Conservation (phyloP, 2,888 invertebrate species). For the Adelphocoris suturalis region DNA sequence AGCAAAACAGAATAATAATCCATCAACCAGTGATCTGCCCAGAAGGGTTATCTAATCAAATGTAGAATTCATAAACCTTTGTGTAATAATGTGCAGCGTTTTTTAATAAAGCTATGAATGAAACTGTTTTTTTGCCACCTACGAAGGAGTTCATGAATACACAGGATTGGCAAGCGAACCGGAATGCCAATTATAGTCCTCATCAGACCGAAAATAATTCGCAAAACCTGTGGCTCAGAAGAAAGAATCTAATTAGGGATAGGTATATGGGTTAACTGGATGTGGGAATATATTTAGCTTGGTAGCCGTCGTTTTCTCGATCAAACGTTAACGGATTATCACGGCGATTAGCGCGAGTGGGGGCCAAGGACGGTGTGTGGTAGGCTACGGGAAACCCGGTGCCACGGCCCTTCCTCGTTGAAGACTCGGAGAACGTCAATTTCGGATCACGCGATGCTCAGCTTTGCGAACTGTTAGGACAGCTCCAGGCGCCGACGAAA, state of each 20-base stretch:
- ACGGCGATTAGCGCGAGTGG: not conserved
- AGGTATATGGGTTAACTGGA: constrained; percentile 6
- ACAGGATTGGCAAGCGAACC: not conserved
- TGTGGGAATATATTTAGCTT: not conserved
- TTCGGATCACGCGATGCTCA: not conserved
- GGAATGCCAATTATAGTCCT: constrained; percentile 23
- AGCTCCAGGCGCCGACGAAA: not conserved
- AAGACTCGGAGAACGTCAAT: not conserved
- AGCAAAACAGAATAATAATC: too few relatives aligned
- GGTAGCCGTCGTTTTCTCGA: not conserved
- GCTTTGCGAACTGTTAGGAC: not conserved
- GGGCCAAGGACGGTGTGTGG: constrained; percentile 25
- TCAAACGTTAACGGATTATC: not conserved
- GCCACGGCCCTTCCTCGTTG: not conserved
- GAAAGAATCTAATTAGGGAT: not conserved
- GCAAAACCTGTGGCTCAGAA: not conserved
- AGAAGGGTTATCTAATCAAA: too few relatives aligned
- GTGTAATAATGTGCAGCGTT: too few relatives aligned
- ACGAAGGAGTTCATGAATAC: not conserved
- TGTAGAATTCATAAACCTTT: too few relatives aligned
- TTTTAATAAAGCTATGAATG: too few relatives aligned
- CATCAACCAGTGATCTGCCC: too few relatives aligned
- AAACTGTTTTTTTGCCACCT: too few relatives aligned
- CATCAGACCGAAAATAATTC: constrained; percentile 11
- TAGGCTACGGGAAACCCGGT: not conserved